A percentile compares a stretch with the other conserved stretches of the same genome.
phyloP scores from a whole-genome alignment of 2,888 invertebrate species.

The Helleia helle region DNA sequence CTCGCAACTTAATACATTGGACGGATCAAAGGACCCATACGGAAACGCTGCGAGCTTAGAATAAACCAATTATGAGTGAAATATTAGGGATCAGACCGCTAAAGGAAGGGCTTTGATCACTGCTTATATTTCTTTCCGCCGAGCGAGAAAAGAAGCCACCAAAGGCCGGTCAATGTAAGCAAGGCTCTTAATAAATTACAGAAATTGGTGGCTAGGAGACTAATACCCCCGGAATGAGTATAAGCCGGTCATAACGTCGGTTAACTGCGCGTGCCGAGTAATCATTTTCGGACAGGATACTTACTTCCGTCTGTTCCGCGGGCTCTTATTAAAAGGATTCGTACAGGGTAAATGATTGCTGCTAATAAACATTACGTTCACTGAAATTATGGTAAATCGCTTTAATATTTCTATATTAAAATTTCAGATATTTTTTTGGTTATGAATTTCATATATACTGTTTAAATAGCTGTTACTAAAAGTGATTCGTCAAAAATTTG shows the following conservation, averaged over 20 bases:
- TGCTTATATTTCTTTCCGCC: slow-evolving; percentile 55
- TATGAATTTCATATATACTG: too few relatives aligned
- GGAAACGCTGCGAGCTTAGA: slow-evolving; percentile 67
- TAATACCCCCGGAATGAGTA: slow-evolving; percentile 67
- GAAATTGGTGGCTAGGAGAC: slow-evolving; percentile 62
- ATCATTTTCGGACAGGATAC: slow-evolving; percentile 69
- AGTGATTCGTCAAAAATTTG: too few relatives aligned
- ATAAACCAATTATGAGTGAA: slow-evolving; percentile 75
- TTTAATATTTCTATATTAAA: slow-evolving; percentile 16
- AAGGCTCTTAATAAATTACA: slow-evolving; percentile 70
- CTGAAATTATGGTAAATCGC: slow-evolving; percentile 17
- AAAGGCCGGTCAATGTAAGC: slow-evolving; percentile 46
- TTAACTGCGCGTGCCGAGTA: slow-evolving; percentile 64
- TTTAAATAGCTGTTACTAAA: too few relatives aligned
- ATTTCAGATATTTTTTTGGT: too few relatives aligned
- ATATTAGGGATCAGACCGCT: slow-evolving; percentile 69
- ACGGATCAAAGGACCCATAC: slow-evolving; percentile 67
- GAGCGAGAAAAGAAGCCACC: slow-evolving; percentile 56
- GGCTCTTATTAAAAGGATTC: slow-evolving; percentile 53
- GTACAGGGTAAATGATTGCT: slow-evolving; percentile 21
- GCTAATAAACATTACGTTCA: slow-evolving; percentile 20
- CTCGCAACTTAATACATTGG: slow-evolving; percentile 67
- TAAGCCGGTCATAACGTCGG: slow-evolving; percentile 62
- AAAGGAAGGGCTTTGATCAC: slow-evolving; percentile 67
- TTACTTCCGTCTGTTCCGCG: slow-evolving; percentile 61